Percentiles rank a stretch among this genome's conserved stretches.
phyloP scores from a whole-genome alignment of 1,140 invertebrate genomes.

The Lasioglossum baleicum region DNA sequence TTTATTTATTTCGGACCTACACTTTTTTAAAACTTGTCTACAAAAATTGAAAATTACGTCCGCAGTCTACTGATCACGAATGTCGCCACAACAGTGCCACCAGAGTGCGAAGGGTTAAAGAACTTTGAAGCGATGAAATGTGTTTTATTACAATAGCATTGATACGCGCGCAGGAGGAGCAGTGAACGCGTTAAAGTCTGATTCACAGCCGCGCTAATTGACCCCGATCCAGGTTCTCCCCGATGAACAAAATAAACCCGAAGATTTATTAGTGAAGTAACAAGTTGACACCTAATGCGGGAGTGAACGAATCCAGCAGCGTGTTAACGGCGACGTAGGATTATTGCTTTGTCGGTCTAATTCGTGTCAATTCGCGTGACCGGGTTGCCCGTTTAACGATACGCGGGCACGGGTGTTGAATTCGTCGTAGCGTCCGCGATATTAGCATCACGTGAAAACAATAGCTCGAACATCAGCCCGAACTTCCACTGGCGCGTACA shows the following conservation, averaged over 20 bases:
- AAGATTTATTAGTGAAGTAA: background rate
- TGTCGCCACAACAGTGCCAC: too few relatives aligned
- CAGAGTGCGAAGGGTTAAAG: too few relatives aligned
- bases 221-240: too few relatives aligned
- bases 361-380: constrained; percentile 65
- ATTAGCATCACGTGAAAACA: constrained; percentile 59
- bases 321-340: constrained; percentile 13
- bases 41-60: too few relatives aligned
- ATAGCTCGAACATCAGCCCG: constrained; percentile 40
- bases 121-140: too few relatives aligned
- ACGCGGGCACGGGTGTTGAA: constrained; percentile 42
- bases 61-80: too few relatives aligned
- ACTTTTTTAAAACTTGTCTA: too few relatives aligned
- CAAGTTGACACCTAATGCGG: background rate
- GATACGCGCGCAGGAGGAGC: too few relatives aligned
- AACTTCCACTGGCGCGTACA: constrained; percentile 30
- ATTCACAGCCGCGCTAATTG: too few relatives aligned
- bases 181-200: too few relatives aligned
- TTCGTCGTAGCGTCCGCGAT: constrained; percentile 48
- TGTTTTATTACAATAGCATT: too few relatives aligned
- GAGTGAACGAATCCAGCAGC: constrained; percentile 5
- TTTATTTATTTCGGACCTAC: too few relatives aligned
- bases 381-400: constrained; percentile 55
- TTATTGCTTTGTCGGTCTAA: constrained; percentile 50
- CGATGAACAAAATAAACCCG: background rate